phyloP scores from a whole-genome alignment of 1,140 invertebrate species.

The Drosophila trapezifrons region DNA sequence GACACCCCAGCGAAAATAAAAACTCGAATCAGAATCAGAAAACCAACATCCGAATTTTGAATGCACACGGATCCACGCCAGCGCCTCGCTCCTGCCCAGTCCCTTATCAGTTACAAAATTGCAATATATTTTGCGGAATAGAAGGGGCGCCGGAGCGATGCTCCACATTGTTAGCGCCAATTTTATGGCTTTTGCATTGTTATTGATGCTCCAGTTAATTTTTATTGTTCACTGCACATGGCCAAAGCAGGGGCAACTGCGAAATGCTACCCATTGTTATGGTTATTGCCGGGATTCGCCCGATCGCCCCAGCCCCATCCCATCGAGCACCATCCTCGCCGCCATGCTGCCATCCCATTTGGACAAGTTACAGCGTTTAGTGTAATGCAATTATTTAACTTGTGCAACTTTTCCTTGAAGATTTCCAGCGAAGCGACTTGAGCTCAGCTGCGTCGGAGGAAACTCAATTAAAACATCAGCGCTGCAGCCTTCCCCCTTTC shows the following conservation, averaged over 20 bases:
- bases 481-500: constrained; percentile 27
- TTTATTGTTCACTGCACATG: constrained; percentile 67
- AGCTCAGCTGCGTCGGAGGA: constrained; percentile 70
- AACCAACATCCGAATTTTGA: constrained; percentile 58
- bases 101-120: constrained; percentile 55
- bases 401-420: constrained; percentile 58
- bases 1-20: constrained; percentile 68
- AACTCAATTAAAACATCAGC: constrained; percentile 81
- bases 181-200: constrained; percentile 78
- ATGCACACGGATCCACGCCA: constrained; percentile 39
- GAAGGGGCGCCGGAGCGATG: constrained; percentile 34
- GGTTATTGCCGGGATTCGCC: constrained; percentile 36
- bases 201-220: constrained; percentile 76
- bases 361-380: constrained; percentile 58
- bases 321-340: too few species aligned
- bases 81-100: background rate
- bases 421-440: constrained; percentile 17
- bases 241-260: constrained; percentile 11
- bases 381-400: constrained; percentile 81
- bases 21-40: constrained; percentile 56
- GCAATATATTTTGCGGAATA: constrained; percentile 64
- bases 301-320: too few species aligned
- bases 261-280: constrained; percentile 38
- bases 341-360: constrained; percentile 12
- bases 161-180: constrained; percentile 71